Base-by-base conservation (phyloP, 2,113 vertebrate species). In the Colaptes auratus region DNA sequence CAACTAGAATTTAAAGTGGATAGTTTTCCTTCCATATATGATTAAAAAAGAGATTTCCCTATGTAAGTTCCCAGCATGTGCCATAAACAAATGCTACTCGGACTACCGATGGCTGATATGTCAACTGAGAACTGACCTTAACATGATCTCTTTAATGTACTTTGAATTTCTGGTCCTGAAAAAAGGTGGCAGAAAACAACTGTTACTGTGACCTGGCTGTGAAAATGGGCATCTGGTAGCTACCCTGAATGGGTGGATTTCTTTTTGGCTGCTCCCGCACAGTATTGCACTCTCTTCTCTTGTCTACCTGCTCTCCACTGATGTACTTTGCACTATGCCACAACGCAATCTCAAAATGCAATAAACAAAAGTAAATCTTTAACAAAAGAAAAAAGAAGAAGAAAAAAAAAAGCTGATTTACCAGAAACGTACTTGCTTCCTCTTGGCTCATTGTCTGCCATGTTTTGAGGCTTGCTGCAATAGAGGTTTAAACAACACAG, bases 371-470 rank as follows among this genome's bases (percentile, higher is more conserved):
- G 81, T 64, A 75, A 91, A 94, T 73, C 65, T 72, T 91, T 91
- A 93, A 86, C 55, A 82, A 74, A 65, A 8, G 4, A 60, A 90
- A 73, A 79, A 53, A 39, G 5, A 24, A 53, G n/a, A n/a, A n/a
- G n/a, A 28, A 19, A 42, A 42, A 27, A 77, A 25, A 25, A 25
- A 53, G 42, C 44, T 31, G 56, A 79, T 95, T 98, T 96, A 98
- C 97, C 88, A 24, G 39, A 67, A 44, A 24, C 28, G 18, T 71
- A 35, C 66, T 88, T 55, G 46, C 18, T 88, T 88, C 71, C 19
- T 14, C 60, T 53, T 76, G 73, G 77, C 25, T 52, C 71, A 39
- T 93, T 73, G 1, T 60, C 30, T 13, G 8, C 50, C 1, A 82
- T 77, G 9, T 42, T 53, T 92, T 89, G 93, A 28, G 61, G 42